These are phyloP conservation scores for Erpobdella octoculata DNA, from an alignment of 2,888 invertebrate genomes.

Conservation along the genomic window DNA sequence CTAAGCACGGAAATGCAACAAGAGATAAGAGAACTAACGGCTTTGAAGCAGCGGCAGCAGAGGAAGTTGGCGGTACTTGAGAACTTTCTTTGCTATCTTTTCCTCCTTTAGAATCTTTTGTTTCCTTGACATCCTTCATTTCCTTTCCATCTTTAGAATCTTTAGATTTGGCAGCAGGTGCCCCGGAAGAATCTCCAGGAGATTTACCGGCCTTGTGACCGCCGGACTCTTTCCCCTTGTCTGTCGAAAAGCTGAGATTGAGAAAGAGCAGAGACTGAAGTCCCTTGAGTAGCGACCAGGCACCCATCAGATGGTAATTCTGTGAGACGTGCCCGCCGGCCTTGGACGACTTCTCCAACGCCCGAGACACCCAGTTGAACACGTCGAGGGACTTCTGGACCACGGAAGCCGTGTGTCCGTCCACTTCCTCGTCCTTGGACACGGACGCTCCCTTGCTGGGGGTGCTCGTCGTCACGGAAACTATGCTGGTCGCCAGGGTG, in stretches of 20 bases:
- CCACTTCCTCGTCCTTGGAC: slow-evolving; percentile 68
- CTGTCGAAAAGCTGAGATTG: slow-evolving; percentile 30
- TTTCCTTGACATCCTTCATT: not conserved
- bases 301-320: slow-evolving; percentile 78
- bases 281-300: slow-evolving; percentile 78
- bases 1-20: too few relatives aligned
- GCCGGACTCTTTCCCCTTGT: slow-evolving; percentile 32
- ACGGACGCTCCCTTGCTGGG: slow-evolving; percentile 27
- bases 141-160: slow-evolving; percentile 1
- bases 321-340: slow-evolving; percentile 74
- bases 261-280: slow-evolving; percentile 60
- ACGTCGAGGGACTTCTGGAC: slow-evolving; percentile 82
- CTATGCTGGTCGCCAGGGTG: slow-evolving; percentile 51
- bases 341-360: slow-evolving; percentile 74
- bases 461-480: slow-evolving; percentile 41
- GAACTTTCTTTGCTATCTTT: not conserved
- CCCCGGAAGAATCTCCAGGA: slow-evolving; percentile 3
- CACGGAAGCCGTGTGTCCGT: slow-evolving; percentile 70
- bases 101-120: not conserved
- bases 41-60: too few relatives aligned
- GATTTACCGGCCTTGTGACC: slow-evolving; percentile 13
- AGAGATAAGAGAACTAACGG: too few relatives aligned
- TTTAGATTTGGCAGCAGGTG: not conserved
- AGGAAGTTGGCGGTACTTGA: not conserved
- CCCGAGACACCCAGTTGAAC: slow-evolving; percentile 70